These are phyloP conservation scores for Pollenia amentaria DNA, from an alignment of 2,888 invertebrate genomes.

Conservation along the genomic window DNA sequence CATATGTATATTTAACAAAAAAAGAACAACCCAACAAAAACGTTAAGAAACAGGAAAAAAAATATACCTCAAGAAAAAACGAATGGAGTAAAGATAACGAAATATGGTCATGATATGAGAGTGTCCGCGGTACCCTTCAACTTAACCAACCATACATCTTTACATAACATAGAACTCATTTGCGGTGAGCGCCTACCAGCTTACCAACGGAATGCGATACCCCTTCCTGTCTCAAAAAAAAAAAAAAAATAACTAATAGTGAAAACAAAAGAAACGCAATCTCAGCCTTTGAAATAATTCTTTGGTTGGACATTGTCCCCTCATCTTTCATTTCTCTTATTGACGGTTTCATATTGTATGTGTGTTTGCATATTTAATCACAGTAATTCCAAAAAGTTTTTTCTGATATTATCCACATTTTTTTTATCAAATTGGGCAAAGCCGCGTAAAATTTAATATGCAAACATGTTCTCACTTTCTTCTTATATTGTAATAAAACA, in stretches of 20 bases:
- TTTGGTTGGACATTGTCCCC: neutral
- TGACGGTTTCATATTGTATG: no score
- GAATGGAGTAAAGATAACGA: constrained; percentile 8
- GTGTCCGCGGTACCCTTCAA: constrained; percentile 53
- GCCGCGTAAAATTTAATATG: no score
- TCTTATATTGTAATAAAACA: no score
- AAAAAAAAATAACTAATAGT: neutral
- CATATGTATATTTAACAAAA: neutral
- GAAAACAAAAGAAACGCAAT: neutral
- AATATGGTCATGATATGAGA: constrained; percentile 41
- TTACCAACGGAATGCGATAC: constrained; percentile 57
- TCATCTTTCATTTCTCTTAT: neutral
- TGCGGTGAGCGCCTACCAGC: constrained; percentile 46
- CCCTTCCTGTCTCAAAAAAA: constrained; percentile 33
- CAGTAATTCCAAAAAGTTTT: no score
- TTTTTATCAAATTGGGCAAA: no score
- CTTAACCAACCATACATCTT: constrained; percentile 12
- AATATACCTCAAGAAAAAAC: neutral
- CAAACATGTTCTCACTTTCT: no score
- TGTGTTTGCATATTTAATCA: no score
- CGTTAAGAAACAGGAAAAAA: constrained; percentile 26
- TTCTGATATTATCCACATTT: no score
- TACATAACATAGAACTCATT: constrained; percentile 14
- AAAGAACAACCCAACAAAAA: constrained; percentile 8
- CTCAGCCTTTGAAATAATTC: constrained; percentile 3